Base-by-base conservation (phyloP, 2,113 vertebrate genomes). In the Archocentrus centrarchus region DNA sequence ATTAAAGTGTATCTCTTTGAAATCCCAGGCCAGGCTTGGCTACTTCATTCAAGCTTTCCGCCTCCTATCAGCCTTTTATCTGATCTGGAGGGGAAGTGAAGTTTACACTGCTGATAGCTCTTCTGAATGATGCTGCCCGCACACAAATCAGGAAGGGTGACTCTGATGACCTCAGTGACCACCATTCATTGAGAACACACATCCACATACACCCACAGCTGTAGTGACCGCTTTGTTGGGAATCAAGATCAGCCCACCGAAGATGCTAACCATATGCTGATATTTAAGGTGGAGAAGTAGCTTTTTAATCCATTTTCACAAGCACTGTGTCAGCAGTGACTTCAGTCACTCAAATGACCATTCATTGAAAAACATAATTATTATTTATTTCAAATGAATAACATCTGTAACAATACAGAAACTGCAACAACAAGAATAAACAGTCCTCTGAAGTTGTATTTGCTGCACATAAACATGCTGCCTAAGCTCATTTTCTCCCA, bases 1-100 rank as follows among this genome's bases (percentile, higher is more conserved):
- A 90, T 93, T 90, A 91, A 78, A 89, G 66, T 59, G 75, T 75
- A 82, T 92, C 82, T 88, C 93, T 95, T 94, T 93, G 89, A 94
- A 93, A 94, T 91, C 86, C 80, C 70, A 53, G 81, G 82, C 92
- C 91, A 85, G 86, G 77, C 84, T 89, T 63, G 81, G 79, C 85
- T 83, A 78, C 87, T 95, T 90, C 94, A 95, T 95, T 96, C 92
- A 96, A 95, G 90, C 88, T 89, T 94, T 91, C 92, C 66, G 78
- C 88, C 89, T 64, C 84, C 93, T 93, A 92, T 91, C 88, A 66
- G 86, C 81, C 62, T 76, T 50, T 83, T 93, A 95, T 95, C 93
- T 91, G 92, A 95, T 93, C 88, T 90, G 84, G 81, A 95, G 80
- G 73, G 95, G 95, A 95, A 96, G 95, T 89, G 83, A 90, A 94